These are phyloP conservation scores for Ischnura elegans DNA, from an alignment of 2,888 invertebrate species.

Conservation along the genomic window DNA sequence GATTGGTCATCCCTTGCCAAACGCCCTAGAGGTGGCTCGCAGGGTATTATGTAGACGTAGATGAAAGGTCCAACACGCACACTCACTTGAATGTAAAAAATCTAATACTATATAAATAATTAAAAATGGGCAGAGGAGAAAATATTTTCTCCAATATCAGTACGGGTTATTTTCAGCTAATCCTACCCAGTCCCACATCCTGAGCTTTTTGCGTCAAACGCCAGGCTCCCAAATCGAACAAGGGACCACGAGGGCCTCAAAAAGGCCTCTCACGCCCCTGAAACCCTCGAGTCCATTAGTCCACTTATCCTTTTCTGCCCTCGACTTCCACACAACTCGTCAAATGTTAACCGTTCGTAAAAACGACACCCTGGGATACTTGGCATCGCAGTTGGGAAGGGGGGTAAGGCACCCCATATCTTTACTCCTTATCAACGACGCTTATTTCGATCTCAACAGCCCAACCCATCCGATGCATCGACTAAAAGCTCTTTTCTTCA, in stretches of 20 bases:
- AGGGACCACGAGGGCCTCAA: background rate
- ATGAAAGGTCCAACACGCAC: too few species aligned
- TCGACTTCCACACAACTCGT: background rate
- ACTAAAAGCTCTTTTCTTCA: background rate
- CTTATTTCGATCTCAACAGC: conserved; percentile 56
- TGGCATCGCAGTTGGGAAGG: background rate
- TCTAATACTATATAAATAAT: too few species aligned
- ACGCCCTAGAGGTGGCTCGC: too few species aligned
- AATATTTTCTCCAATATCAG: too few species aligned
- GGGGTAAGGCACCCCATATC: background rate
- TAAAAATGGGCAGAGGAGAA: too few species aligned
- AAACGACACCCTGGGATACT: background rate
- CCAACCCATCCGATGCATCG: background rate
- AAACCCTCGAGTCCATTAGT: background rate
- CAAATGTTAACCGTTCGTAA: background rate
- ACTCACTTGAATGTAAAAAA: too few species aligned
- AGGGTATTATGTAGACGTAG: too few species aligned
- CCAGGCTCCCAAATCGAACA: background rate
- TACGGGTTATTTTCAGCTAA: too few species aligned
- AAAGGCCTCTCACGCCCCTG: background rate
- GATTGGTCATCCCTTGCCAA: too few species aligned
- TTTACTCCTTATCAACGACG: conserved; percentile 48
- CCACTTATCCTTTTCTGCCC: background rate
- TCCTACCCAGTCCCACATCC: background rate
- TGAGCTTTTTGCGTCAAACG: background rate